Evolutionary conservation across 1,140 invertebrate species (phyloP).

Genomic region (Melipona quadrifasciata): DNA sequence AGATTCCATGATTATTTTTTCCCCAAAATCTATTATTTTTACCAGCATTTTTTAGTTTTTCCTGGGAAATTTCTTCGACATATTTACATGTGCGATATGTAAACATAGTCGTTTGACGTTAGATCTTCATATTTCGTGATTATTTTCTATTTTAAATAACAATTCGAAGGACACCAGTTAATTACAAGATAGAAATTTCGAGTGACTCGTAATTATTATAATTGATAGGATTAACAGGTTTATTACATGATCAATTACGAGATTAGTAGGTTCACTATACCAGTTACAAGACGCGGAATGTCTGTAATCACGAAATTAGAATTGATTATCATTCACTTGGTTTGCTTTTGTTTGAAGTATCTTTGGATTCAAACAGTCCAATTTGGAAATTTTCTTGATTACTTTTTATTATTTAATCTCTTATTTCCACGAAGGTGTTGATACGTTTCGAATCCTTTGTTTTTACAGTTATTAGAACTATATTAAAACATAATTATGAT

Average conservation of each 20-base stretch:
- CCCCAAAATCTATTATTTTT: no score
- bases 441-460: no score
- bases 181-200: neutral
- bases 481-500: no score
- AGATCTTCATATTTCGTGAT: neutral
- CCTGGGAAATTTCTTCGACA: no score
- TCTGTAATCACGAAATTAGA: neutral
- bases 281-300: neutral
- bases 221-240: neutral
- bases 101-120: neutral
- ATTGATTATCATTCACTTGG: neutral
- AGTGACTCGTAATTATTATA: neutral
- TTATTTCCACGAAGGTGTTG: no score
- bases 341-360: neutral
- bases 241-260: neutral
- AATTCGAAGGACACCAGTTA: neutral
- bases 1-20: neutral
- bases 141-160: no score
- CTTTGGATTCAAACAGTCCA: neutral
- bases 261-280: neutral
- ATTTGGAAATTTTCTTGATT: neutral
- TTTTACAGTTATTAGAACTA: no score
- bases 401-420: neutral
- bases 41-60: no score
- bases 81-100: neutral